These are phyloP conservation scores for Allacma fusca DNA, from an alignment of 2,888 invertebrate species.

Conservation along the genomic window DNA sequence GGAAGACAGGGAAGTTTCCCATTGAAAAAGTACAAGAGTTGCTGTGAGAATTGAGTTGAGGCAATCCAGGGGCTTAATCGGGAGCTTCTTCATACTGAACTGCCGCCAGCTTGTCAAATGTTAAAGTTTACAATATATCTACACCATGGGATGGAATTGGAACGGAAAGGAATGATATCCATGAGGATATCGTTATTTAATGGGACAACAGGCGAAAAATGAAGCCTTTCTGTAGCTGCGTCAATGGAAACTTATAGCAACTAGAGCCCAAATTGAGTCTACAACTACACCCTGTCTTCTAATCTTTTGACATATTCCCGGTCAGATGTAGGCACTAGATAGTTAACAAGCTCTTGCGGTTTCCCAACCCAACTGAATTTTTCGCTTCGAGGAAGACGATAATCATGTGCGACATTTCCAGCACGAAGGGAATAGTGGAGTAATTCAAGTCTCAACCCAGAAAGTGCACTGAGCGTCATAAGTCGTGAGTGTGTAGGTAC, in stretches of 20 bases:
- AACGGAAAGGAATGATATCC: slow-evolving; percentile 2
- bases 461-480: no score
- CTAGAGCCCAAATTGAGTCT: no score
- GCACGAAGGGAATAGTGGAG: no score
- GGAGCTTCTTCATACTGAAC: background rate
- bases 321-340: background rate
- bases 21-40: no score
- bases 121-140: slow-evolving; percentile 1
- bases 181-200: background rate
- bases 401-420: background rate
- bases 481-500: no score
- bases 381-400: background rate
- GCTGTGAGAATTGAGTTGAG: background rate
- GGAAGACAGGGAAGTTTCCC: no score
- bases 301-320: background rate
- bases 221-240: background rate
- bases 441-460: no score
- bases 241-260: background rate
- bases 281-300: background rate
- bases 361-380: background rate
- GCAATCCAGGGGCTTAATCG: background rate
- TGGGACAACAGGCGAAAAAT: background rate
- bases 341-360: background rate
- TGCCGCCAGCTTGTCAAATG: background rate
- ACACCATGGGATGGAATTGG: background rate